phyloP scores from a whole-genome alignment of 2,113 vertebrate genomes.

The Cryptotis parvus region DNA sequence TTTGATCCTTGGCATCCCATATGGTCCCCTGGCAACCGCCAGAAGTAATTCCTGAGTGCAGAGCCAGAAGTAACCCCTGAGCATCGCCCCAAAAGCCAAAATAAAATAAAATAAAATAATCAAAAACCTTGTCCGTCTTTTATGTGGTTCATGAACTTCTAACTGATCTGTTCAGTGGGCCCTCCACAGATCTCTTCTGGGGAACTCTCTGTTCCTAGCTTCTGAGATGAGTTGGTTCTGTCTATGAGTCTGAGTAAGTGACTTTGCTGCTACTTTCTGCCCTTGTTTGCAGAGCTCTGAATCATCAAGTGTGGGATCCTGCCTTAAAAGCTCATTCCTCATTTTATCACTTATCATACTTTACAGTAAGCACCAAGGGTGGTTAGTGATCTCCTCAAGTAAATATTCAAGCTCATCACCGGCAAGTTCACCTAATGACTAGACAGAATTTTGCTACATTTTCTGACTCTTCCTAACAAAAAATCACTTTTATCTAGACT shows the following conservation, averaged over 20 bases:
- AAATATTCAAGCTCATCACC: constrained; percentile 33
- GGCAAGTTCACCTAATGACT: background rate
- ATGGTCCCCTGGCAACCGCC: too few relatives aligned
- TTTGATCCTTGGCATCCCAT: too few relatives aligned
- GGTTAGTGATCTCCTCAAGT: constrained; percentile 13
- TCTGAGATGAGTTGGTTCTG: constrained; percentile 34
- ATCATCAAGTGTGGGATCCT: constrained; percentile 15
- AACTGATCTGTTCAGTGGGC: background rate
- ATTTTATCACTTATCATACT: constrained; percentile 22
- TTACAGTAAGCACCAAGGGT: constrained; percentile 28
- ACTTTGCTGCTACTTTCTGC: background rate
- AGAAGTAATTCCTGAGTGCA: too few relatives aligned
- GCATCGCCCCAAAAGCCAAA: too few relatives aligned
- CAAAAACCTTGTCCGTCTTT: background rate
- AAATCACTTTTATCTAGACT: constrained; percentile 4
- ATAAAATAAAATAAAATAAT: too few relatives aligned
- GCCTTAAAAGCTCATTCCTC: constrained; percentile 50
- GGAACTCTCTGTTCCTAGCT: background rate
- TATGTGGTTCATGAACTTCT: background rate
- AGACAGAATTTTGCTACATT: constrained; percentile 31
- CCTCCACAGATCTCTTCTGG: background rate
- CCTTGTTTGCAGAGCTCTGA: constrained; percentile 42
- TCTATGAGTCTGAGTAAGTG: background rate
- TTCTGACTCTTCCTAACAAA: constrained; percentile 12
- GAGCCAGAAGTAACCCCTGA: too few relatives aligned